Base-by-base conservation (phyloP, 2,888 invertebrate genomes). In the Dilophus febrilis region DNA sequence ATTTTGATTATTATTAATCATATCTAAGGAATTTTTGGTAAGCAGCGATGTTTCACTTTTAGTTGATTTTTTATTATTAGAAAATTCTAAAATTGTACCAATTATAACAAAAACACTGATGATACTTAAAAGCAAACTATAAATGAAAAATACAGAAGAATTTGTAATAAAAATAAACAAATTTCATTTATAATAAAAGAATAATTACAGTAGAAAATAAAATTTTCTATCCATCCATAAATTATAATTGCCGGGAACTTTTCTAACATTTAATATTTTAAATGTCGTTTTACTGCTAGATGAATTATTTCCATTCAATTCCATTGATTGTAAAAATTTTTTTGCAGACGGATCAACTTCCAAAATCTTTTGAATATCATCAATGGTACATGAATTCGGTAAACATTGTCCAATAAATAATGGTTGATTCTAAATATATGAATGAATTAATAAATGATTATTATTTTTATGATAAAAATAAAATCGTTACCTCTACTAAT, bases 331-430 rank as follows among this genome's bases (percentile, higher is more conserved):
- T 12, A n/a, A 46, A 12, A 61, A 44, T 51, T 58, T 53, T 36
- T 50, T 51, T 0, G 53, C 56, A 42, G 59, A 53, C 2, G 60
- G 58, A 50, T 62, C 62, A 30, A 54, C 34, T 49, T 56, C 47
- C 58, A 61, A 44, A 69, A 57, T 55, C 2, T 59, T 54, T 31
- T 64, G 58, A 16, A 79, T 55, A 44, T 74, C 74, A 2, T 57
- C 51, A 2, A 64, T 53, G 34, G 66, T 67, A 55, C 84, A 85
- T 1, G 77, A 71, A 42, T 67, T 65, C 6, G 84, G 85, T 48
- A 84, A 59, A 53, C 84, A 85, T 53, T 81, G 72, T 8, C 84
- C 85, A 40, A 84, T 62, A 54, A 77, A 70, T 49, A 84, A 61
- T 51, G 72, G 65, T 45, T 78, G 18, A 33, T 33, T 33, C 33